Base-by-base conservation (phyloP, 2,888 invertebrate species). In the Meteorus colon region DNA sequence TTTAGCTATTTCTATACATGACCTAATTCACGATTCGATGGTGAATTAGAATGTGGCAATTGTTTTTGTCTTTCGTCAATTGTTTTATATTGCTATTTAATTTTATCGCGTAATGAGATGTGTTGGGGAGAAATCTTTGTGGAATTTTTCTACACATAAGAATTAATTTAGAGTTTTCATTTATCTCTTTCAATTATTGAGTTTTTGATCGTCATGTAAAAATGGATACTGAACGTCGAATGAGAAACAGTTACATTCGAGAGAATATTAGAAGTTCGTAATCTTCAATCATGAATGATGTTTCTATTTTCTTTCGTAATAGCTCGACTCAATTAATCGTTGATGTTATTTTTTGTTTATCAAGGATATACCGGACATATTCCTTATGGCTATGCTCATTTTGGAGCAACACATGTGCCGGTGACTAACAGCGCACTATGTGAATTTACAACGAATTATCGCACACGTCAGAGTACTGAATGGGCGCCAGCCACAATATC, bases 361-460 rank as follows among this genome's bases (percentile, higher is more conserved):
- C 10, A 67, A 94, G 94, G 94, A 84, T 94, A 92, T 86, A 89
- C 92, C 59, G 94, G 93, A 51, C 93, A 94, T 84, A 92, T 94
- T 55, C 94, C 94, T 0, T 93, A 93, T 80, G 93, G 93, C 60
- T 92, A 92, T 85, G 91, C 92, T 79, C 91, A 93, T 29, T 94
- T 93, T 84, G 94, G 94, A 5, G 92, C 93, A 81, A 90, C 92
- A 2, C 92, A 92, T 78, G 92, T 93, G 85, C 92, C 92, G 71
- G 90, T 94, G 81, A 94, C 94, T 4, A 94, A 94, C 81, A 93
- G 94, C 72, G 94, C 94, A 0, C 91, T 95, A 37, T 93, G 94
- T 83, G 94, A 95, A 84, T 95, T 95, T 87, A 94, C 94, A 0
- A 92, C 94, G 27, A 94, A 94, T 88, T 95, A 95, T 89, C 92